Evolutionary conservation across 2,888 invertebrate genomes (phyloP).

Genomic region (Apodemia duryi): DNA sequence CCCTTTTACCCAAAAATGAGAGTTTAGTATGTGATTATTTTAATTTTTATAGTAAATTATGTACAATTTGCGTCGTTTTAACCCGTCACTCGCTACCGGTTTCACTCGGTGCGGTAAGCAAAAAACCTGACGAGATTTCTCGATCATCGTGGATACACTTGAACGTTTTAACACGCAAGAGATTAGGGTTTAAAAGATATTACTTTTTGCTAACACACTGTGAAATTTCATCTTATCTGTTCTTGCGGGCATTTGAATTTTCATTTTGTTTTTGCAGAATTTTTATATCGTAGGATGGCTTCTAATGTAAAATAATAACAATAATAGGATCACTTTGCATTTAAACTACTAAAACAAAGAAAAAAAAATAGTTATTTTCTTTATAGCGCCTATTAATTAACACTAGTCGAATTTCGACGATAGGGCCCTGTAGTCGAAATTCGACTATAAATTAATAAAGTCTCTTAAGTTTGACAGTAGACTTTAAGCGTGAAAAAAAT

Average conservation of each 20-base stretch:
- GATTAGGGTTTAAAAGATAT: conserved; percentile 8
- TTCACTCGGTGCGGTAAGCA: conserved; percentile 44
- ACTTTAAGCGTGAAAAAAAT: no score
- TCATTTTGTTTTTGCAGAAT: no score
- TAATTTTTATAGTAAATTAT: conserved; percentile 38
- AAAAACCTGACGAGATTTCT: conserved; percentile 26
- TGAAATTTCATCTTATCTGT: background rate
- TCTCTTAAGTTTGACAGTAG: no score
- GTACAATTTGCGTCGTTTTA: conserved; percentile 41
- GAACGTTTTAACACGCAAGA: conserved; percentile 3
- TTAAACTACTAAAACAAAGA: no score
- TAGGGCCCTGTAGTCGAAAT: no score
- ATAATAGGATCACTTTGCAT: no score
- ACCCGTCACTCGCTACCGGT: conserved; percentile 45
- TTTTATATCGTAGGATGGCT: no score
- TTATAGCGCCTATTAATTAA: no score
- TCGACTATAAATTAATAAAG: no score
- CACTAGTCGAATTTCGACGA: no score
- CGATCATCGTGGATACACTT: conserved; percentile 6
- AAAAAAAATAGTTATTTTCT: no score
- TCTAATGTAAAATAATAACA: no score
- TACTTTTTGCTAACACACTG: background rate
- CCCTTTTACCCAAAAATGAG: conserved; percentile 6
- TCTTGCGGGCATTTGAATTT: background rate
- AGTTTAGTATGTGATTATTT: conserved; percentile 18